Evolutionary conservation across 2,113 vertebrate genomes (phyloP), one percentile per base, ranked within the genome.

Genomic region (Mesembrinibis cayennensis): DNA sequence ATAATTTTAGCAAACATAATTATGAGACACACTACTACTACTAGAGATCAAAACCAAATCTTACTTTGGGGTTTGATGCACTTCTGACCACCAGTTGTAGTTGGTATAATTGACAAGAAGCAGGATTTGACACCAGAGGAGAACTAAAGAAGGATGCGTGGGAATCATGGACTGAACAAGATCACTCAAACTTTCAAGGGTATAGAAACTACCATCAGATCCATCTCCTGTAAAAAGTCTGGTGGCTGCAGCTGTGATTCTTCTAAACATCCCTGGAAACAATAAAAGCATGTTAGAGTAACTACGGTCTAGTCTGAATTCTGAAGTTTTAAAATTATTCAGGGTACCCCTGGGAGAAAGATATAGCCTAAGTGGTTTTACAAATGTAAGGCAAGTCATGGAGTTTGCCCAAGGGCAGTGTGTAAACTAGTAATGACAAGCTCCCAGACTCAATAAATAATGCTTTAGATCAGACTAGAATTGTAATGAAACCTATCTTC

Each of bases 51-150:
- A 88, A 87, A 77, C 0, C 10, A 88, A 86, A 79, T 42, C 98
- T 95, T 97, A 99, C 99, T 96, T 99, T 17, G 99, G 99, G 1
- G 99, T 99, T 96, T 99, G 99, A 96, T 99, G 99, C 74, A 99
- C 99, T 97, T 99, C 99, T 13, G 99, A 98, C 99, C 99, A 99
- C 99, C 99, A 99, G 81, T 97, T 98, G 97, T 99, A 99, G 98
- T 99, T 99, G 18, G 99, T 99, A 92, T 99, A 99, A 97, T 99
- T 98, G 96, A 99, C 99, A 23, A 99, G 99, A 67, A 99, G 99
- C 22, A 99, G 98, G 83, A 99, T 99, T 96, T 99, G 99, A 94
- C 99, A 99, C 99, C 99, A 99, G 30, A 99, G 99, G 42, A 99
- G 98, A 95, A 99, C 99, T 71, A 99, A 97, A 15, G 99, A 99